phyloP scores from a whole-genome alignment of 2,888 invertebrate species.

The Synergus gifuensis region DNA sequence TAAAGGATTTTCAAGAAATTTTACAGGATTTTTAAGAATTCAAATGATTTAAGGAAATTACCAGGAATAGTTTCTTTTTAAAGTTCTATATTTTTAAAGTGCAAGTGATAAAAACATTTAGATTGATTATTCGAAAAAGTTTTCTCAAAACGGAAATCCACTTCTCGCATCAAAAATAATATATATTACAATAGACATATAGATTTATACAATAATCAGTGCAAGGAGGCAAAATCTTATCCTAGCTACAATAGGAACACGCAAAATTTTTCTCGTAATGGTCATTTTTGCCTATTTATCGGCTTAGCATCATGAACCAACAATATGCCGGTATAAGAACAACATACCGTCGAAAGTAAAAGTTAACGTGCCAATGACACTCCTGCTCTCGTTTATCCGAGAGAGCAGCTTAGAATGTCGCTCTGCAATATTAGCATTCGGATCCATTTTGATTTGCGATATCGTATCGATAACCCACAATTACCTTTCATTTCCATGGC shows the following conservation, averaged over 20 bases:
- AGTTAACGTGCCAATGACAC: constrained; percentile 60
- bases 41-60: no score
- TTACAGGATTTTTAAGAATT: no score
- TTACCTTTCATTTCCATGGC: constrained; percentile 49
- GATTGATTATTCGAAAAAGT: no score
- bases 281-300: not conserved
- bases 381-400: constrained; percentile 50
- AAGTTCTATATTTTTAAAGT: no score
- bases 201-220: no score
- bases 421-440: constrained; percentile 54
- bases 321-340: not conserved
- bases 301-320: not conserved
- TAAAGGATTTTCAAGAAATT: no score
- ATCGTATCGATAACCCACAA: constrained; percentile 45
- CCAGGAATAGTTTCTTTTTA: no score
- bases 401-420: constrained; percentile 52
- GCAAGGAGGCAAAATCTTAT: constrained; percentile 1
- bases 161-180: no score
- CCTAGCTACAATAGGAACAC: not conserved
- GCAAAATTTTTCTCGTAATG: not conserved
- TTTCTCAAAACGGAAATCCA: no score
- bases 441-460: constrained; percentile 48
- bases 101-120: no score
- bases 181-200: no score
- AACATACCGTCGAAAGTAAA: constrained; percentile 60